Evolutionary conservation across 2,888 invertebrate genomes (phyloP).

Genomic region (Chymomyza procnemis): DNA sequence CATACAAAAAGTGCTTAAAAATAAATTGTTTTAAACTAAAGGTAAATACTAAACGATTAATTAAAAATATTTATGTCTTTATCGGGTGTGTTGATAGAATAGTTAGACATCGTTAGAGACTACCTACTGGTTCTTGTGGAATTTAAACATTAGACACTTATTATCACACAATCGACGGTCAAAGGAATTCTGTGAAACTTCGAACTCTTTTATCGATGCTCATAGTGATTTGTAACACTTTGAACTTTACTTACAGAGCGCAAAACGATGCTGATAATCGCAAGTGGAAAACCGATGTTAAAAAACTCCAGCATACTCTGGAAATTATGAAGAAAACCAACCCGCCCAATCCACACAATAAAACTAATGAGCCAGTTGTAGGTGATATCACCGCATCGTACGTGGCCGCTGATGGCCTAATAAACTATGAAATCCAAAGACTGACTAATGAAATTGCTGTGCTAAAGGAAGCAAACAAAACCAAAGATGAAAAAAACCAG

Average conservation of each 20-base stretch:
- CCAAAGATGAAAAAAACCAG: conserved; percentile 84
- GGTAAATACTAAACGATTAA: too few relatives aligned
- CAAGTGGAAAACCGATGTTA: conserved; percentile 82
- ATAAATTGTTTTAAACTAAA: too few relatives aligned
- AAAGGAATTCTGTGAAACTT: too few relatives aligned
- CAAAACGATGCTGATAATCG: conserved; percentile 81
- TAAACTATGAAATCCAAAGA: conserved; percentile 77
- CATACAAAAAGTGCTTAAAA: too few relatives aligned
- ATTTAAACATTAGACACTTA: too few relatives aligned
- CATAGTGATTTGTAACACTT: background rate
- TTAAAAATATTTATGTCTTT: too few relatives aligned
- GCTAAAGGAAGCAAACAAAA: conserved; percentile 82
- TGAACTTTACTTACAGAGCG: conserved; percentile 74
- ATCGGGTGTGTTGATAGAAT: too few relatives aligned
- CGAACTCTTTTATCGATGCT: too few relatives aligned
- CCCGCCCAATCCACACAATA: conserved; percentile 38
- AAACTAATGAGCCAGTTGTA: conserved; percentile 49
- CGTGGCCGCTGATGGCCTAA: conserved; percentile 63
- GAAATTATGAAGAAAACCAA: conserved; percentile 78
- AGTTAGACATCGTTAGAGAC: too few relatives aligned
- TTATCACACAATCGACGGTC: too few relatives aligned
- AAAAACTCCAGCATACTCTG: conserved; percentile 81
- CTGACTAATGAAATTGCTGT: conserved; percentile 81
- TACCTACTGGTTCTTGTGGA: too few relatives aligned
- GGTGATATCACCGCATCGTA: conserved; percentile 40